Evolutionary conservation across 53 echinoderm and acorn worm genomes (phyloP), one percentile per base, ranked within the genome.

Genomic region (Actinopyga echinites): DNA sequence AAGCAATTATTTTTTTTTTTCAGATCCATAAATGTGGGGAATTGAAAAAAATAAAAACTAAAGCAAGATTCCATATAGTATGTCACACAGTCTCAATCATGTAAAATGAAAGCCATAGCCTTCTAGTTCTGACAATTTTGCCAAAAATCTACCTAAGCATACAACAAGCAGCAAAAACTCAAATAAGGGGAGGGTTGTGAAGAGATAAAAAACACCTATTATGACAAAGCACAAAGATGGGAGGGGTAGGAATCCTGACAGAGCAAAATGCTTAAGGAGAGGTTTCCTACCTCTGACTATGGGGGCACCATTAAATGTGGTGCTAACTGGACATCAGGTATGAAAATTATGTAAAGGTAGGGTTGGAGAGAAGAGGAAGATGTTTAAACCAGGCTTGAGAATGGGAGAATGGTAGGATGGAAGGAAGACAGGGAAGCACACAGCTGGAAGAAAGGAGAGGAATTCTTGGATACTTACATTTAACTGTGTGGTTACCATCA

Each of bases 231-330:
- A 28, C 0, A 17, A 60, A 40, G 40, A 40, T 0, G 7, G 2
- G 40, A 40, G 40, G 40, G 2, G 10, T n/a, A n/a, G n/a, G n/a
- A 10, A 40, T 40, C 40, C 40, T 40, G 2, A 40, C 10, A 40
- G 10, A 10, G 4, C 7, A 40, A 40, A 40, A 40, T 8, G 5
- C 40, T 40, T 40, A 10, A 10, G 62, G 23, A 21, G 19, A 8
- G 31, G 63, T 20, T 5, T 0, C 90, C 44, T 83, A 95, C 95
- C 95, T 95, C 95, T 49, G 95, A 95, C 87, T 95, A 93, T 21
- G 95, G 92, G 49, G 95, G 93, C 10, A 93, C 91, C 19, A 93
- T 86, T 6, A 95, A 71, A 85, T 95, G 95, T 26, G 93, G 91
- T 0, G 95, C 93, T 23, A 93, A 79, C 95, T 93, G 93, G 91